phyloP scores from a whole-genome alignment of 2,113 vertebrate species.

The Gymnocephalus cernua region DNA sequence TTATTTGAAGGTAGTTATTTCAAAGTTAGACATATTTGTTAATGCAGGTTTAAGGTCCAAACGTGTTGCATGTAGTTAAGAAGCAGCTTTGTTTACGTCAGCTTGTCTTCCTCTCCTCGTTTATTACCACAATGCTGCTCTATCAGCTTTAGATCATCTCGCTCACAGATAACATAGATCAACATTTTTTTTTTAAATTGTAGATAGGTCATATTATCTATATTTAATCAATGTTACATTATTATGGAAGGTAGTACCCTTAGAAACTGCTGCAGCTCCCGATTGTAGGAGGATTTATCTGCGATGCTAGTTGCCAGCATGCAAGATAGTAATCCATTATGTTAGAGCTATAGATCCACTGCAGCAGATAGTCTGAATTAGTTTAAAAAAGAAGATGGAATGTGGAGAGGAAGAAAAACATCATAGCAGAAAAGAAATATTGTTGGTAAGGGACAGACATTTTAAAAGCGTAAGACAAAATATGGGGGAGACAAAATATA shows the following conservation, averaged over 20 bases:
- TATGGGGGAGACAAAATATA: no score
- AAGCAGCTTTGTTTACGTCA: neutral
- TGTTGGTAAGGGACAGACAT: neutral
- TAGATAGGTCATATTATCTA: neutral
- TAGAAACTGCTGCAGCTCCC: neutral
- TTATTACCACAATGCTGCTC: neutral
- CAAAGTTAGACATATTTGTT: no score
- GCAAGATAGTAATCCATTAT: slow-evolving; percentile 4
- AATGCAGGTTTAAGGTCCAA: no score
- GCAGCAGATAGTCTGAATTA: slow-evolving; percentile 14
- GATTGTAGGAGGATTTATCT: neutral
- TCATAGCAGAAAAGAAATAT: neutral
- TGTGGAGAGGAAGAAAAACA: neutral
- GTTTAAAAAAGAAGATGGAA: neutral
- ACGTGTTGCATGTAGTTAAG: no score
- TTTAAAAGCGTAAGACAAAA: neutral
- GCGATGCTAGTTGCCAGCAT: neutral
- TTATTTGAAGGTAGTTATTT: no score
- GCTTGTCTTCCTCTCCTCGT: neutral
- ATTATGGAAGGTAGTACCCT: neutral
- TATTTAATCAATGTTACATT: neutral
- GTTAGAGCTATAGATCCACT: neutral
- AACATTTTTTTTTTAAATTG: neutral
- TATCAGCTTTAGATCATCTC: neutral
- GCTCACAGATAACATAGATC: no score